These are phyloP conservation scores for Varanus salvator DNA, from an alignment of 2,113 vertebrate species.

Conservation along the genomic window DNA sequence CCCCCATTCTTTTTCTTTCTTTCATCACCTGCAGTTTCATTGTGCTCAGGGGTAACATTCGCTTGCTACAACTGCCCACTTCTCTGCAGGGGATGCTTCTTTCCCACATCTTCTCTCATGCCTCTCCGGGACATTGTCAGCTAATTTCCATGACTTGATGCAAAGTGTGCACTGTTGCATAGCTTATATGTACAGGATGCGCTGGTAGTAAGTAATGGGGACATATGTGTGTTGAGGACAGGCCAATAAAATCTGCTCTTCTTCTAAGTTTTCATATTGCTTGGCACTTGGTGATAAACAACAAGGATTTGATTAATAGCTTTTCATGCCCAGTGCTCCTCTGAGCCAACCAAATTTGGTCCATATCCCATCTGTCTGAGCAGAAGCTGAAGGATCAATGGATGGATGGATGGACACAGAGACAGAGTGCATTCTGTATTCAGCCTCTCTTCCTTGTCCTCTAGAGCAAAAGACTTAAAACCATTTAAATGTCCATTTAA, in stretches of 20 bases:
- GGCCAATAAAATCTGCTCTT: neutral
- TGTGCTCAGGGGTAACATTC: neutral
- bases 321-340: neutral
- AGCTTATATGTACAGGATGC: neutral
- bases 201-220: neutral
- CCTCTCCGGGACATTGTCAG: no score
- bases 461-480: no score
- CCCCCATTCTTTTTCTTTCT: neutral
- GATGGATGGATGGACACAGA: no score
- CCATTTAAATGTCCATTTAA: no score
- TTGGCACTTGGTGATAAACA: neutral
- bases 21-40: neutral
- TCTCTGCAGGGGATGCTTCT: neutral
- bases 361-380: neutral
- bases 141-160: neutral
- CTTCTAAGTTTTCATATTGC: neutral
- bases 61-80: neutral
- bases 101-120: neutral
- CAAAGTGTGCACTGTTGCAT: neutral
- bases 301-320: neutral
- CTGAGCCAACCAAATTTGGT: neutral
- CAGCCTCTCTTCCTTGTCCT: no score
- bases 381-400: neutral
- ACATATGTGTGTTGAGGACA: neutral
- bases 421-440: no score